Evolutionary conservation across 1,140 invertebrate genomes (phyloP), one percentile per base, ranked within the genome.

Genomic region (Trichomalopsis sarcophagae): DNA sequence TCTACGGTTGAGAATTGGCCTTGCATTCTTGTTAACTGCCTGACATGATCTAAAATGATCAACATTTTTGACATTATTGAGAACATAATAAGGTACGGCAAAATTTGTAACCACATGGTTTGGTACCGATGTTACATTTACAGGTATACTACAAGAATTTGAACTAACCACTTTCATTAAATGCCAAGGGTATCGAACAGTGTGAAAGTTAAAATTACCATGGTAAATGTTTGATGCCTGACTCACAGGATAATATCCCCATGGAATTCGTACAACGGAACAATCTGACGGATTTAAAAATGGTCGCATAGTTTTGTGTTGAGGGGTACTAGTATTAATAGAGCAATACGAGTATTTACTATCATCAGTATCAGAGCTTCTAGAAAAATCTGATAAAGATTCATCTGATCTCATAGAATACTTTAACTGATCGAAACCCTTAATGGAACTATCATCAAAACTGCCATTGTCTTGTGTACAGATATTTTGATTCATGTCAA

Each of bases 381-480:
- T 86, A 0, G 81, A 23, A 71, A 78, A 82, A 82, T 85, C 79
- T 36, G 75, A 71, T 69, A 77, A 30, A 9, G 84, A 80, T 75
- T 85, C 73, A 77, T 77, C 84, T n/a, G 84, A 55, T 40, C 23
- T 47, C 2, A 55, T 40, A 3, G 80, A 77, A 40, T 85, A 77
- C 23, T 85, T 85, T 33, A 47, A 76, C 21, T 81, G 50, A 50
- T 85, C 79, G 14, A 68, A 81, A 75, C 68, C 33, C 40, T 85
- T 81, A 9, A 30, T 71, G 0, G 23, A 71, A 71, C 13, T 30
- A 66, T 81, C 21, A 21, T 47, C 27, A n/a, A 36, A 55, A 75
- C 11, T 7, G 74, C 23, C 11, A 81, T 9, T 33, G 17, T 33
- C 6, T 79, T 79, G 23, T 66, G 27, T 6, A 33, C 21, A 27